phyloP scores from a whole-genome alignment of 2,888 invertebrate species.

The Nephrotoma appendiculata region DNA sequence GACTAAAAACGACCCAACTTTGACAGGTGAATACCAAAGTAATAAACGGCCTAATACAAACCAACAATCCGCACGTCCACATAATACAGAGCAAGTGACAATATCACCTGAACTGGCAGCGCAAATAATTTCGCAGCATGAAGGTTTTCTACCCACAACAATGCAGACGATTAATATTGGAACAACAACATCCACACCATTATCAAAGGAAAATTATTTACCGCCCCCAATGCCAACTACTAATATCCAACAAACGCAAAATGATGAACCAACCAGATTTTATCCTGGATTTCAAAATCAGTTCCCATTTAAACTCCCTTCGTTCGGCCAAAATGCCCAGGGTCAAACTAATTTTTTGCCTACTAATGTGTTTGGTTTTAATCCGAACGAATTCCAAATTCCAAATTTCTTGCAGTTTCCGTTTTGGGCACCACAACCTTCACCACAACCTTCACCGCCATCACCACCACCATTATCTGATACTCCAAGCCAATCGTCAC shows the following conservation, averaged over 20 bases:
- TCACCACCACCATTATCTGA: background rate
- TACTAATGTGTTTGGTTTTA: background rate
- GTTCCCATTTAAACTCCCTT: background rate
- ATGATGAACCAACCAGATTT: background rate
- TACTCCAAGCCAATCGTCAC: background rate
- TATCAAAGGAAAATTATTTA: background rate
- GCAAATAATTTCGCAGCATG: constrained; percentile 19
- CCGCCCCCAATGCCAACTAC: background rate
- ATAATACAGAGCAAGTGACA: background rate
- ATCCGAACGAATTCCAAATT: background rate
- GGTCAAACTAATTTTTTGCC: background rate
- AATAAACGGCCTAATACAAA: background rate
- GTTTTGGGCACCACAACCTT: background rate
- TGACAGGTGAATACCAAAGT: background rate
- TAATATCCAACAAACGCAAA: background rate
- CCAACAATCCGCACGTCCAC: background rate
- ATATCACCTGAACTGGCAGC: constrained; percentile 19
- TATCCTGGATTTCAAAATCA: background rate
- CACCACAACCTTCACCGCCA: background rate
- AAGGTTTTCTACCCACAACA: constrained; percentile 21
- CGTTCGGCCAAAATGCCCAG: background rate
- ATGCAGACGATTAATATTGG: constrained; percentile 7
- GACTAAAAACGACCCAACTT: background rate
- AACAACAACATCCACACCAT: background rate
- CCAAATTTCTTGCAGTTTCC: background rate